phyloP scores from a whole-genome alignment of 2,113 vertebrate genomes.

The Rhinopomastus cyanomelas region DNA sequence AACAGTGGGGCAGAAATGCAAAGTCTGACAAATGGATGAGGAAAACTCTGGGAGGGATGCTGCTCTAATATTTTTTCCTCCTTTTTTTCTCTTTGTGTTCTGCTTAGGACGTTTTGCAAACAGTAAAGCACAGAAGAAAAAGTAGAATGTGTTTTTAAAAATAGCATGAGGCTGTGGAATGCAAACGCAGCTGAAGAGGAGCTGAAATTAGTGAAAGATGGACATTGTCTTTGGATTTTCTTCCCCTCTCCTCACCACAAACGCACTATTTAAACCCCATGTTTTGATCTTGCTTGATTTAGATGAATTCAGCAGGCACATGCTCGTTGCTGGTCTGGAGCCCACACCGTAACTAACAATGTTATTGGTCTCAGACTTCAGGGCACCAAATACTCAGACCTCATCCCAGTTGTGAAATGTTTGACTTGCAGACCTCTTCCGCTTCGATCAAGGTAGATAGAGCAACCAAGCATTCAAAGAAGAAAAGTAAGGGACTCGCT shows the following conservation, averaged over 20 bases:
- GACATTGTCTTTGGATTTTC: background rate
- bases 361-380: background rate
- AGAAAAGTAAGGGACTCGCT: background rate
- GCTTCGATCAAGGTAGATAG: fast-evolving
- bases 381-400: background rate
- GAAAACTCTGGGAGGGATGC: background rate
- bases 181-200: background rate
- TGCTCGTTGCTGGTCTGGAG: background rate
- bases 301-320: background rate
- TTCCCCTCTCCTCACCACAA: background rate
- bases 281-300: background rate
- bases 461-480: background rate
- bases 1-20: background rate
- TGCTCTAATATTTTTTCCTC: background rate
- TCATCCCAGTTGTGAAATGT: background rate
- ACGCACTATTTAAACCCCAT: background rate
- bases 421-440: background rate
- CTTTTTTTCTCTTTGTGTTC: background rate
- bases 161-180: background rate
- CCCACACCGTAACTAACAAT: background rate
- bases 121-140: background rate
- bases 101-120: background rate
- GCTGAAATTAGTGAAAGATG: background rate
- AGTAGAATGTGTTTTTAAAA: background rate
- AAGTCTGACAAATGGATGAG: slow-evolving; percentile 27